Evolutionary conservation across 1,140 invertebrate genomes (phyloP), one percentile per base, ranked within the genome.

Genomic region (Drosophila repleta): DNA sequence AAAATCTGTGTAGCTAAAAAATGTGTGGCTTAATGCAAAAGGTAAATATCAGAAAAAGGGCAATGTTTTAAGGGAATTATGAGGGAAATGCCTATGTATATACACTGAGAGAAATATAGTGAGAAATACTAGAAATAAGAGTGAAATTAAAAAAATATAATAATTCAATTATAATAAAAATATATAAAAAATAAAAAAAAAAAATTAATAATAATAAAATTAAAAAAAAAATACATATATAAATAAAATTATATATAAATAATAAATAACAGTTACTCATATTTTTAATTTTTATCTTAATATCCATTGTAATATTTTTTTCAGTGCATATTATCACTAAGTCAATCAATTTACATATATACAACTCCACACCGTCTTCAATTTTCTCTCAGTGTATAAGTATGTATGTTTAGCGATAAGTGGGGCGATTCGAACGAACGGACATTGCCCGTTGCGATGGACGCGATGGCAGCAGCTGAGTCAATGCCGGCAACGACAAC

Each of bases 381-480:
- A 24, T 3, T 77, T 73, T 78, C 55, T 62, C 37, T 37, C 20
- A 41, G 62, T 18, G 68, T 43, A 29, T 6, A 29, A 7, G 26
- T 39, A n/a, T 11, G 20, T 24, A 17, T 61, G 4, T 18, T 35
- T 18, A 41, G 20, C 35, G 37, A 58, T 57, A 49, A 62, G 61
- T 56, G 55, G 55, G 51, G 29, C 46, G 51, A 24, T 53, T 37
- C 39, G 43, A 58, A 53, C 65, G 81, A 58, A 53, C 65, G 81
- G 73, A 80, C 81, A 67, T 80, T 85, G 81, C 80, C 81, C 81
- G 81, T 37, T 57, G 37, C 39, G 13, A 39, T 43, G 15, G 55
- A 15, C 52, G 15, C 15, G 13, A 15, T 43, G 10, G 26, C 57
- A 8, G 21, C 53, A 52, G 48, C 71, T 72, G 68, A 81, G 56